phyloP scores from a whole-genome alignment of 2,797 vertebrate genomes.

The Enteromius fasciolatus region DNA sequence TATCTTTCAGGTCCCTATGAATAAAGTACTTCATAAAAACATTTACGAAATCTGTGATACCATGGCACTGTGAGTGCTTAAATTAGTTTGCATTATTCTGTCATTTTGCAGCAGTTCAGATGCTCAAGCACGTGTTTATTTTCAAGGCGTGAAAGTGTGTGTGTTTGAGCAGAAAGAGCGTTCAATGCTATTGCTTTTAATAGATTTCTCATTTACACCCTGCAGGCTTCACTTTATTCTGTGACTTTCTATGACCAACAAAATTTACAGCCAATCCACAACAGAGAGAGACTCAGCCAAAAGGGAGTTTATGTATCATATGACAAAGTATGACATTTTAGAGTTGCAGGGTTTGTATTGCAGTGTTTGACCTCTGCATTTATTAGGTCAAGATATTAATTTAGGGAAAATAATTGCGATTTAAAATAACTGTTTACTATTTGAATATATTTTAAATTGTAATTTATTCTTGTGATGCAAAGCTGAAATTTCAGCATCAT shows the following conservation, averaged over 20 bases:
- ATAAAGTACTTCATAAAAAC: background rate
- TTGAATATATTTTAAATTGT: background rate
- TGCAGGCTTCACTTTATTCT: conserved; percentile 3
- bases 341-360: background rate
- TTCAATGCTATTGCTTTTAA: conserved; percentile 5
- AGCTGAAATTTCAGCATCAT: background rate
- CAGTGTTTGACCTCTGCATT: conserved; percentile 10
- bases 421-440: background rate
- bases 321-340: conserved; percentile 27
- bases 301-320: conserved; percentile 12
- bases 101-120: background rate
- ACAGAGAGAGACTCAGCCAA: conserved; percentile 9
- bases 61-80: too few relatives aligned
- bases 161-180: background rate
- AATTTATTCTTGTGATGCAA: background rate
- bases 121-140: background rate
- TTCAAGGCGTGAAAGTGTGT: background rate
- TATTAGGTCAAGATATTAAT: background rate
- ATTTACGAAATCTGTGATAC: background rate
- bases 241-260: conserved; percentile 6
- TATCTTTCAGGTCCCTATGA: background rate
- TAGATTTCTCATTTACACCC: conserved; percentile 29
- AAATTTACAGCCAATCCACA: conserved; percentile 6
- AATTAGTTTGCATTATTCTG: background rate
- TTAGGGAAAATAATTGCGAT: background rate